phyloP scores from a whole-genome alignment of 2,113 vertebrate species.

The Nerophis lumbriciformis region DNA sequence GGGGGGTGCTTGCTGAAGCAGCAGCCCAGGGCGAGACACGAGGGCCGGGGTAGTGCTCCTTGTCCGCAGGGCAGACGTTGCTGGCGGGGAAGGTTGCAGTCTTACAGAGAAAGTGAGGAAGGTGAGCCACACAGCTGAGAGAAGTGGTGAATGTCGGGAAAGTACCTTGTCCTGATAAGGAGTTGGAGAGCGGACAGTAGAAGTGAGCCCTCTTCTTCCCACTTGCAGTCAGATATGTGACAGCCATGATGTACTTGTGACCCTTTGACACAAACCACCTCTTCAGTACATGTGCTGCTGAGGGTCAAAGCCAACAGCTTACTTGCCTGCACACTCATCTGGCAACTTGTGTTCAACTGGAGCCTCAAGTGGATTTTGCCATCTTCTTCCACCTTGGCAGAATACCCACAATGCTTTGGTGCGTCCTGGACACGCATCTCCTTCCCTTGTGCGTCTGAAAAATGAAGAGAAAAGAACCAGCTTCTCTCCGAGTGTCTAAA shows the following conservation, averaged over 20 bases:
- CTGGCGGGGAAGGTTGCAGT: slow-evolving; percentile 63
- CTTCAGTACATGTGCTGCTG: slow-evolving; percentile 27
- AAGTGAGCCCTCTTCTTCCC: slow-evolving; percentile 52
- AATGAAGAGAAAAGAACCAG: slow-evolving; percentile 9
- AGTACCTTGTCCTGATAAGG: slow-evolving; percentile 46
- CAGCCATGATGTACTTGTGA: slow-evolving; percentile 47
- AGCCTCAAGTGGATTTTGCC: slow-evolving; percentile 54
- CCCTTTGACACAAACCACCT: slow-evolving; percentile 40
- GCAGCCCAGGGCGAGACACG: slow-evolving; percentile 68
- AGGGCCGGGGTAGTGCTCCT: slow-evolving; percentile 37
- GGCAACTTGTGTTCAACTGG: slow-evolving; percentile 59
- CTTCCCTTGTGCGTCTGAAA: slow-evolving; percentile 50
- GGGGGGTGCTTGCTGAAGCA: slow-evolving; percentile 58
- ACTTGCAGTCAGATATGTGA: slow-evolving; percentile 48
- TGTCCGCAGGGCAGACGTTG: slow-evolving; percentile 65
- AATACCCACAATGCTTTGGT: slow-evolving; percentile 69
- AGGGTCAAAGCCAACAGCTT: slow-evolving; percentile 35
- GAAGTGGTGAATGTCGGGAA: slow-evolving; percentile 26
- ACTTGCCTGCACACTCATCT: slow-evolving; percentile 67
- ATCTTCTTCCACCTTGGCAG: slow-evolving; percentile 45
- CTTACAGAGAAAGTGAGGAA: slow-evolving; percentile 53
- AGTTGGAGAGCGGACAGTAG: slow-evolving; percentile 53
- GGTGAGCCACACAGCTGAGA: slow-evolving; percentile 46
- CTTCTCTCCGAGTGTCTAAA: slow-evolving; percentile 1
- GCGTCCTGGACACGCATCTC: slow-evolving; percentile 43